Percentiles rank a stretch among this genome's conserved stretches.
Conservation (phyloP, 2,797 vertebrate species). For the Acipenser transmontanus region DNA sequence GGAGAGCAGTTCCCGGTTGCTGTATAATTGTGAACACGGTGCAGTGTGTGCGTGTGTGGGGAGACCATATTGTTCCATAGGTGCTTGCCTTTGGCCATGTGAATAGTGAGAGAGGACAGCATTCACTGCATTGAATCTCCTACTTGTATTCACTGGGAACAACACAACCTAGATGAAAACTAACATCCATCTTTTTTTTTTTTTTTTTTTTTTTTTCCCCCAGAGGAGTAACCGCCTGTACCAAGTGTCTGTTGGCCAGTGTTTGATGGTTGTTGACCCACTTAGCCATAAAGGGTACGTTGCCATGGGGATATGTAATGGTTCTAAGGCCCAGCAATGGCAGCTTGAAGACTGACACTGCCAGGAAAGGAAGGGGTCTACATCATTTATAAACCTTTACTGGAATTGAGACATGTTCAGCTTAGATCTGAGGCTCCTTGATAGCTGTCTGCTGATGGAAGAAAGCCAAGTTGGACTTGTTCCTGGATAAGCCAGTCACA, state of each 20-base stretch:
- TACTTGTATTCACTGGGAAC: too few species aligned
- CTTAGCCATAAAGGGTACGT: conserved; percentile 73
- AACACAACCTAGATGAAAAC: neutral
- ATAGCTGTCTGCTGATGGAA: neutral
- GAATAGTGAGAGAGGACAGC: too few species aligned
- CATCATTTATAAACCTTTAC: conserved; percentile 11
- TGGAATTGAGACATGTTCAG: conserved; percentile 2
- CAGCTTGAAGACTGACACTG: conserved; percentile 66
- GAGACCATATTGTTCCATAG: too few species aligned
- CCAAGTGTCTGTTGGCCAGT: conserved; percentile 91
- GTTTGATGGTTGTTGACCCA: conserved; percentile 67
- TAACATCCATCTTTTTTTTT: neutral
- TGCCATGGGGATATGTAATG: conserved; percentile 84
- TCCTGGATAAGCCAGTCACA: neutral
- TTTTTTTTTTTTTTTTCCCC: neutral
- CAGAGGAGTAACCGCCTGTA: conserved; percentile 86
- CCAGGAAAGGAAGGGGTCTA: neutral
- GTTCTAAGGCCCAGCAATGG: conserved; percentile 80
- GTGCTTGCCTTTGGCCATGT: too few species aligned
- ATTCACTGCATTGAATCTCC: too few species aligned
- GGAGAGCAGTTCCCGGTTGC: too few species aligned
- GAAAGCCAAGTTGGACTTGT: neutral
- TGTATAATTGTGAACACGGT: too few species aligned
- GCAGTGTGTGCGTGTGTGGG: too few species aligned
- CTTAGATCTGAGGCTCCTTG: conserved; percentile 6